Evolutionary conservation across 2,888 invertebrate genomes (phyloP).

Genomic region (Drosophila pegasa): DNA sequence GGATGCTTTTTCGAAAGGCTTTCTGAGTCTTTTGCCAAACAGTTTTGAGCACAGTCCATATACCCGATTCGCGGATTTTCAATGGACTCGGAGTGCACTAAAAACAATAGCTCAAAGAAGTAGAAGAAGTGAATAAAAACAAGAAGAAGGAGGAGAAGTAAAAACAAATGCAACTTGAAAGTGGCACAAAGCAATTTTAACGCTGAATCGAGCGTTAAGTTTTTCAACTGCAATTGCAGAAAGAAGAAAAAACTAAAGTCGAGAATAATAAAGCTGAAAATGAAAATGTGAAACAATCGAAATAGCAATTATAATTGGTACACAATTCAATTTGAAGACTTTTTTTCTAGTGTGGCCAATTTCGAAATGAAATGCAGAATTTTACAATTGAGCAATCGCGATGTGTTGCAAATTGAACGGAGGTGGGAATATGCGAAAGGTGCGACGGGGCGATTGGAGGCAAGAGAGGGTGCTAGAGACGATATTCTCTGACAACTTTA

Average conservation of each 20-base stretch:
- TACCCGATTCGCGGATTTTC: background rate
- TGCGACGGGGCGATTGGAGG: too few relatives aligned
- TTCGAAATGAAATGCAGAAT: slow-evolving; percentile 23
- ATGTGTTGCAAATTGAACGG: background rate
- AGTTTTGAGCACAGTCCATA: background rate
- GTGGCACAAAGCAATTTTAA: slow-evolving; percentile 79
- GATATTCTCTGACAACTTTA: background rate
- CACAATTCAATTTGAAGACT: slow-evolving; percentile 28
- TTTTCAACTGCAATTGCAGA: slow-evolving; percentile 72
- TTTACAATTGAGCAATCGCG: slow-evolving; percentile 8
- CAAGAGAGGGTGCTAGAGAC: background rate
- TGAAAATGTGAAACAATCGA: slow-evolving; percentile 27
- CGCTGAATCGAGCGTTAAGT: slow-evolving; percentile 80
- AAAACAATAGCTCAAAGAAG: slow-evolving; percentile 33
- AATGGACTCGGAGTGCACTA: background rate
- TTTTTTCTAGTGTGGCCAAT: background rate
- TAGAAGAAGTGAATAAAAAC: slow-evolving; percentile 1
- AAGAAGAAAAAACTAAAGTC: slow-evolving; percentile 39
- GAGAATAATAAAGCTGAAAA: slow-evolving; percentile 38
- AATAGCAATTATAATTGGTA: slow-evolving; percentile 50
- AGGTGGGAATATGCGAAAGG: background rate
- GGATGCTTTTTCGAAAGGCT: background rate
- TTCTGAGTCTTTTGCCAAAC: background rate
- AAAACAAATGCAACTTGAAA: slow-evolving; percentile 66
- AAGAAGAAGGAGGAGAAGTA: slow-evolving; percentile 19